Evolutionary conservation across 2,888 invertebrate species (phyloP).

Genomic region (Andrena dorsata): DNA sequence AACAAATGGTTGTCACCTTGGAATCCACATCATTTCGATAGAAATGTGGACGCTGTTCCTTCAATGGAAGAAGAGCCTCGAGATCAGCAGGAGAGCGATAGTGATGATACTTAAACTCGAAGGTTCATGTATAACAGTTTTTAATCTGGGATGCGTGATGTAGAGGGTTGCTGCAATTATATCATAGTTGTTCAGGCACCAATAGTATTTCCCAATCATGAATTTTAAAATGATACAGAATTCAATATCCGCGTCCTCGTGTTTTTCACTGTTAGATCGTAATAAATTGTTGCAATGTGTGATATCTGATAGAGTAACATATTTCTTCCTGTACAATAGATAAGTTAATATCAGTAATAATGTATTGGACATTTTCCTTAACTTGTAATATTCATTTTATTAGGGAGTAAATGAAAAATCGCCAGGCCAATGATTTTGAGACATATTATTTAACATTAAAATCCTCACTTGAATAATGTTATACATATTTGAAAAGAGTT

Average conservation of each 20-base stretch:
- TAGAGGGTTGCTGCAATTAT: conserved; percentile 8
- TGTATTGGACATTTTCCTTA: not conserved
- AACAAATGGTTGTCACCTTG: conserved; percentile 89
- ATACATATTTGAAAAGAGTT: conserved; percentile 28
- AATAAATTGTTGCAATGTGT: conserved; percentile 48
- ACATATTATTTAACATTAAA: not conserved
- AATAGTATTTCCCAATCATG: conserved; percentile 14
- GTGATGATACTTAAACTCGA: conserved; percentile 76
- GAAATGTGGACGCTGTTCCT: conserved; percentile 68
- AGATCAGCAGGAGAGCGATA: conserved; percentile 79
- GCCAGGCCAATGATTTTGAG: not conserved
- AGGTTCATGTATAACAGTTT: not conserved
- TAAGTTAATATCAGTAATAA: not conserved
- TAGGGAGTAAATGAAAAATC: conserved; percentile 7
- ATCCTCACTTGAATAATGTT: not conserved
- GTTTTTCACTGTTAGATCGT: conserved; percentile 15
- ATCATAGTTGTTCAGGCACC: conserved; percentile 1
- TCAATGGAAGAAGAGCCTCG: conserved; percentile 72
- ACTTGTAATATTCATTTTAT: conserved; percentile 2
- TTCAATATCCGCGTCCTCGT: conserved; percentile 14
- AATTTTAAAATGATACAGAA: conserved; percentile 1
- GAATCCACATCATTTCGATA: conserved; percentile 71
- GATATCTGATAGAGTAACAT: conserved; percentile 35
- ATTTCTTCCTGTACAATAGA: not conserved
- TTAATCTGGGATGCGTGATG: not conserved